phyloP scores from a whole-genome alignment of 2,888 invertebrate species.

The Hipparchia semele region DNA sequence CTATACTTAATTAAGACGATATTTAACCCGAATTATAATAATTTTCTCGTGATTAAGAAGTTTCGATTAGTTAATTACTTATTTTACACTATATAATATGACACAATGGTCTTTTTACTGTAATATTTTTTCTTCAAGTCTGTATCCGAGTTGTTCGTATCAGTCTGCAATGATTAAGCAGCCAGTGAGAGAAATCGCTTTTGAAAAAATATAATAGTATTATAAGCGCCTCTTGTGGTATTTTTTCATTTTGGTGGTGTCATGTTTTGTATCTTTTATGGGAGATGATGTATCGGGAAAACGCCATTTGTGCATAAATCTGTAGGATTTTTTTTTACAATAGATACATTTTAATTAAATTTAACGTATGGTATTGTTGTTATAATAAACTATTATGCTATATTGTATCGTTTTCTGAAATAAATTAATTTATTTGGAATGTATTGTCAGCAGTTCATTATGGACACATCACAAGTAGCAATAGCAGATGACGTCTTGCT shows the following conservation, averaged over 20 bases:
- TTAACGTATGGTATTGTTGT: slow-evolving; percentile 75
- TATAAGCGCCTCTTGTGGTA: slow-evolving; percentile 42
- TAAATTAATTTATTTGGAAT: slow-evolving; percentile 73
- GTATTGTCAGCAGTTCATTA: slow-evolving; percentile 33
- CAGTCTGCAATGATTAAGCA: slow-evolving; percentile 10
- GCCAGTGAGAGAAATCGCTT: slow-evolving; percentile 39
- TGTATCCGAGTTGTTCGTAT: slow-evolving; percentile 11
- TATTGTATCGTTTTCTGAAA: slow-evolving; percentile 81
- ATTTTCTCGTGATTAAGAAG: not conserved
- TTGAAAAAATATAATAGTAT: slow-evolving; percentile 35
- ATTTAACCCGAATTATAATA: too few relatives aligned
- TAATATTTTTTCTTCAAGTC: slow-evolving; percentile 25
- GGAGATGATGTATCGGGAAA: slow-evolving; percentile 54
- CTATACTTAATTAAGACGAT: too few relatives aligned
- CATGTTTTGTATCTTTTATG: slow-evolving; percentile 44
- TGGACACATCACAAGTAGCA: not conserved
- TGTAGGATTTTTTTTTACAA: slow-evolving; percentile 55
- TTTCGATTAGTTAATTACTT: not conserved
- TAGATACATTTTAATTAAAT: slow-evolving; percentile 54
- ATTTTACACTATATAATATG: not conserved
- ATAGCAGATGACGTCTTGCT: too few relatives aligned
- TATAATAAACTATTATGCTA: slow-evolving; percentile 77
- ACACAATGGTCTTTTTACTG: slow-evolving; percentile 23
- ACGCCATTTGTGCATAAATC: slow-evolving; percentile 44
- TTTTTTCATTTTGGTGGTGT: slow-evolving; percentile 44